Base-by-base conservation (phyloP, 2,888 invertebrate species). In the Cryptosula pallasiana region DNA sequence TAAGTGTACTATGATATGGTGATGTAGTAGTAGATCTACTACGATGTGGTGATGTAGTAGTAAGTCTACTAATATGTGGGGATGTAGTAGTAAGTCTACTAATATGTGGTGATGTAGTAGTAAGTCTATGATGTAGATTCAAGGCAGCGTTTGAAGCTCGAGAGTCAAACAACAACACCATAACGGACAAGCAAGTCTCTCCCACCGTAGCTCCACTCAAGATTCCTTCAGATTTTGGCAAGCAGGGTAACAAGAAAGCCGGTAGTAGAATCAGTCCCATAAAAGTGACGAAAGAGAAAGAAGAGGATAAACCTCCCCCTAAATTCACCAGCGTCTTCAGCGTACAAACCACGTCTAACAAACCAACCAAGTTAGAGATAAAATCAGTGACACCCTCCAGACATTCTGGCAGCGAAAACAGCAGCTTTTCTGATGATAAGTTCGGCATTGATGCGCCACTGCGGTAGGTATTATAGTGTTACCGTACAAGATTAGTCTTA, bases 121-220 rank as follows among this genome's bases (percentile, higher is more conserved):
- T n/a, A n/a, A n/a, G n/a, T n/a, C n/a, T n/a, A n/a, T 45, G 20
- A 29, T 27, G 27, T 32, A 63, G 63, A 63, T 63, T 32, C n/a
- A 63, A 63, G 32, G 63, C 63, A 63, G 32, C 63, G 13, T 63
- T 63, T 63, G 63, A 63, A n/a, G 63, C 63, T 63, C 5, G 45
- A 45, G 45, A 45, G 45, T 5, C 45, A 45, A 45, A 45, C 45
- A 63, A 63, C 34, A 63, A 63, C 34, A 9, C 34, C n/a, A 63
- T 63, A 16, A 63, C 63, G 9, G 63, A 63, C 63, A 63, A 32
- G 63, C 63, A 27, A 32, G 5, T 32, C 9, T 55, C 55, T 5
- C 55, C 9, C 13, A 55, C 23, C 25, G n/a, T 25, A 20, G 25
- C 3, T 55, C 5, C 9, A n/a, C 23, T 3, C 5, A 20, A n/a